These are phyloP conservation scores for Blomia tropicalis DNA, from an alignment of 2,888 invertebrate genomes.

Conservation along the genomic window DNA sequence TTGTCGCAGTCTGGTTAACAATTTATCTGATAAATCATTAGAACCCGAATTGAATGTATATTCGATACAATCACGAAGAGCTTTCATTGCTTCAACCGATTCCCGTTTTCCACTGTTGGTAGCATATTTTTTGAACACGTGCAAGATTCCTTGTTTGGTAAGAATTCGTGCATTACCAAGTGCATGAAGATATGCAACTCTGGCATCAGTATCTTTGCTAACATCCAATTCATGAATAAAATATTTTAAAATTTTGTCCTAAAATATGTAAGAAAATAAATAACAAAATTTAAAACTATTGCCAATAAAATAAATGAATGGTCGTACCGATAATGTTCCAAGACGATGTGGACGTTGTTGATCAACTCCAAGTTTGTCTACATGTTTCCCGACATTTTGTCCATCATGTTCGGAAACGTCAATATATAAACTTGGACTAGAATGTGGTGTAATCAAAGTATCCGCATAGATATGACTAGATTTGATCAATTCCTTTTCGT, in stretches of 20 bases:
- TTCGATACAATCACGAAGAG: conserved; percentile 22
- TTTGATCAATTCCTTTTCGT: no score
- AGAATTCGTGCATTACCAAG: conserved; percentile 25
- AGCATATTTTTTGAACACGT: conserved; percentile 18
- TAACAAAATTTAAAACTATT: background rate
- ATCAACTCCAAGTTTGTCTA: background rate
- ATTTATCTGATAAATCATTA: conserved; percentile 8
- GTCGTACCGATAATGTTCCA: background rate
- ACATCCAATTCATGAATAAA: conserved; percentile 18
- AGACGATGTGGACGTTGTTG: background rate
- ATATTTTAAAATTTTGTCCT: conserved; percentile 18
- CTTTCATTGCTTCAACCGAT: conserved; percentile 25
- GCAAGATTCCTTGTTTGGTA: background rate
- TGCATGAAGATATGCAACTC: conserved; percentile 21
- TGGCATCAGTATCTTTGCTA: conserved; percentile 26
- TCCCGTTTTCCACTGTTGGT: conserved; percentile 20
- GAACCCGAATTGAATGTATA: background rate
- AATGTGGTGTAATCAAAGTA: background rate
- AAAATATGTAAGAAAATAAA: background rate
- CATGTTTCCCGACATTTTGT: background rate
- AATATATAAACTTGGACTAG: background rate
- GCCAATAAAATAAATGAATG: background rate
- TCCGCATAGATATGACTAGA: background rate
- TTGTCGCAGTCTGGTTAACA: background rate
- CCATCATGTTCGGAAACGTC: background rate